Percentiles rank a stretch among this genome's conserved stretches.
phyloP scores from a whole-genome alignment of 2,797 vertebrate genomes.

The Myoxocephalus aenaeus region DNA sequence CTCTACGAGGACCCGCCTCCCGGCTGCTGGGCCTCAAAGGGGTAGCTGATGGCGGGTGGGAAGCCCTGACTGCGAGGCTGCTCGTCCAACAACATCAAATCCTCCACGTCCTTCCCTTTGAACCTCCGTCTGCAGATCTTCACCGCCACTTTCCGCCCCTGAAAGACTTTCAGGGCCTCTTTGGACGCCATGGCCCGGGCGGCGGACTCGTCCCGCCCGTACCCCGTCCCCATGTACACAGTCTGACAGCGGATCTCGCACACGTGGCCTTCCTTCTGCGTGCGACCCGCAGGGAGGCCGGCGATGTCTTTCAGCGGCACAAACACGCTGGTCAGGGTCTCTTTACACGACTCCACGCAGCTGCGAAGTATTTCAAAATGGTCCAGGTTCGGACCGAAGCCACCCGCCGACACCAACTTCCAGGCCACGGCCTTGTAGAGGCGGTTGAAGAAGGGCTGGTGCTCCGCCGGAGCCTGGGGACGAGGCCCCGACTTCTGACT shows the following conservation, averaged over 20 bases:
- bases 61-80: constrained; percentile 91
- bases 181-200: constrained; percentile 96
- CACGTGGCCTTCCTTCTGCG: constrained; percentile 95
- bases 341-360: constrained; percentile 93
- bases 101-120: constrained; percentile 93
- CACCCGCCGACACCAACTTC: constrained; percentile 96
- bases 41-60: constrained; percentile 94
- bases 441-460: constrained; percentile 96
- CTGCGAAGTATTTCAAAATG: constrained; percentile 92
- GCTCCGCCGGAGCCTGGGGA: constrained; percentile 86
- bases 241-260: constrained; percentile 95
- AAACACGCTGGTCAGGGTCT: constrained; percentile 91
- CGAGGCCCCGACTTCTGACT: constrained; percentile 76
- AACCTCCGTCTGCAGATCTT: constrained; percentile 93
- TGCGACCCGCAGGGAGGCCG: constrained; percentile 92
- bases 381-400: constrained; percentile 93
- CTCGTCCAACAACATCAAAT: constrained; percentile 93
- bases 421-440: constrained; percentile 97
- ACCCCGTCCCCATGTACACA: constrained; percentile 96
- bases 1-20: constrained; percentile 50
- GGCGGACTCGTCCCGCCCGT: constrained; percentile 93
- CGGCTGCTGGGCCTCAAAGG: constrained; percentile 79
- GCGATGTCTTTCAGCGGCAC: constrained; percentile 95
- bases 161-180: constrained; percentile 96
- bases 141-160: constrained; percentile 95